Base-by-base conservation (phyloP, 2,888 invertebrate species). In the Heliconius charithonia region DNA sequence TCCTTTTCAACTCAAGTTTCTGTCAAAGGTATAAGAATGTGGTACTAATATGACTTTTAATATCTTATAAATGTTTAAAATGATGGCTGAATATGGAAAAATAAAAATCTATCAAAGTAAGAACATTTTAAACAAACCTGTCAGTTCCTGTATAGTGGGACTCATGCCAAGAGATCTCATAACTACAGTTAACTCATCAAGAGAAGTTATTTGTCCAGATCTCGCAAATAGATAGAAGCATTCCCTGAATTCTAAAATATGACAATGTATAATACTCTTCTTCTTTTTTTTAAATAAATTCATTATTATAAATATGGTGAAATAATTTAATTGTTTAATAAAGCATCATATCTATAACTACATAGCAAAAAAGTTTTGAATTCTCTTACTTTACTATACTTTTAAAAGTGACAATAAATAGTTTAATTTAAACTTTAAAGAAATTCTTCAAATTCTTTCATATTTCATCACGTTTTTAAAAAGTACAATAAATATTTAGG, bases 131-230 rank as follows among this genome's bases (percentile, higher is more conserved):
- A 51, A 65, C 32, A 51, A 69, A 80, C 97, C 97, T 81, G 97
- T 97, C 63, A 99, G 92, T 90, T 99, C 99, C 76, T 97, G 97
- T 80, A 98, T 97, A 0, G 99, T 99, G 0, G 99, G 99, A 83
- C 98, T 98, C 93, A 98, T 96, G 0, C 98, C 99, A 12, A 99
- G 94, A 0, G 99, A 99, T 82, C 99, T 94, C 99, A 99, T 99
- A 56, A 99, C 98, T 1, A 98, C 97, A 0, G 98, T 98, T 79
- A 99, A 93, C 90, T 99, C 98, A 88, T 99, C 98, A 82, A 98
- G 92, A 0, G 97, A 97, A 27, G 97, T 97, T 76, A 99, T 98
- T 90, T 97, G 97, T 0, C 98, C 98, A 59, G 97, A 97, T 71
- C 98, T 95, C 0, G 99, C 98, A 89, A 98, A 99, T 77, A 99